Conservation (phyloP, 2,888 invertebrate species). For the Anticlea derivata region DNA sequence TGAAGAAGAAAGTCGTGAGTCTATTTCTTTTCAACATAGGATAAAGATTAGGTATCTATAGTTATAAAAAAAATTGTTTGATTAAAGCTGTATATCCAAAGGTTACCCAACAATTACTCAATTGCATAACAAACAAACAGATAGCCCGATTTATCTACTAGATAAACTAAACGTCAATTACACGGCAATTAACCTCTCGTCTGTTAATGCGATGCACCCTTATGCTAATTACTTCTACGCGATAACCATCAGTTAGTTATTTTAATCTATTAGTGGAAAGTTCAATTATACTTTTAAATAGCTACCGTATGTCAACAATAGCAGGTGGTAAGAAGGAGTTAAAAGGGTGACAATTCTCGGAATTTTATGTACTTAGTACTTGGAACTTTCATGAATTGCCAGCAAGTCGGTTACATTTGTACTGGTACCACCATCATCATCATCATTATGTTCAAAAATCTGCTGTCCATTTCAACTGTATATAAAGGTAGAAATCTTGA, state of each 20-base stretch:
- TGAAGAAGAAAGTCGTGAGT: too few relatives aligned
- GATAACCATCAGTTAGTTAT: constrained; percentile 43
- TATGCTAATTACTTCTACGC: constrained; percentile 48
- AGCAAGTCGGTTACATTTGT: too few relatives aligned
- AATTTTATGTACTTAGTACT: constrained; percentile 1
- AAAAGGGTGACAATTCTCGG: constrained; percentile 12
- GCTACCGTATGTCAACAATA: constrained; percentile 35
- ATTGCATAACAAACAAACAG: neutral
- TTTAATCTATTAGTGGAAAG: constrained; percentile 26
- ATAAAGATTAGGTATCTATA: too few relatives aligned
- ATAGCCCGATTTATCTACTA: constrained; percentile 40
- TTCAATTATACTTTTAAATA: constrained; percentile 23
- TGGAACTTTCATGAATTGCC: too few relatives aligned
- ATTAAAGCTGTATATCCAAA: too few relatives aligned
- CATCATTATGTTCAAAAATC: too few relatives aligned
- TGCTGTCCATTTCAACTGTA: too few relatives aligned
- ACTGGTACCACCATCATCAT: too few relatives aligned
- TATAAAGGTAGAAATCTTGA: too few relatives aligned
- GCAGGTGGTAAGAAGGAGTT: constrained; percentile 7
- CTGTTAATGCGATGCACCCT: constrained; percentile 76
- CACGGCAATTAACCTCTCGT: constrained; percentile 67
- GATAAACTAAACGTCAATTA: constrained; percentile 67
- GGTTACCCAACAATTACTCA: neutral
- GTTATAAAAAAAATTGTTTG: too few relatives aligned
- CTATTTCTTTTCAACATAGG: too few relatives aligned